phyloP scores from a whole-genome alignment of 2,888 invertebrate species.

The Orchestes rusci region DNA sequence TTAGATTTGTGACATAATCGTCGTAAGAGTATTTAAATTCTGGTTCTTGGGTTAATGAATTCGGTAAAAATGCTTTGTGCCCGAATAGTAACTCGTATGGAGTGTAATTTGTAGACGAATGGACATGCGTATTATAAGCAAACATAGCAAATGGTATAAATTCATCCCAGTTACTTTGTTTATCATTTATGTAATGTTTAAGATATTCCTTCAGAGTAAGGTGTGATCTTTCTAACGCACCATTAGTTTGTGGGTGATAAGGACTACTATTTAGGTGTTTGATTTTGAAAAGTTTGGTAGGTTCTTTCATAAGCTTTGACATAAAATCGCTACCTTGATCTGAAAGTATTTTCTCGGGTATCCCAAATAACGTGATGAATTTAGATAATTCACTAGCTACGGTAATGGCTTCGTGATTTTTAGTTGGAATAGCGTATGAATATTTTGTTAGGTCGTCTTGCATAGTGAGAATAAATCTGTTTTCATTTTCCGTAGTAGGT shows the following conservation, averaged over 20 bases:
- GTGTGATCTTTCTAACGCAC: slow-evolving; percentile 32
- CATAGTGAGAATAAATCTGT: slow-evolving; percentile 30
- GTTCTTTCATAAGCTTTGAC: slow-evolving; percentile 31
- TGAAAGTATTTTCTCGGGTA: slow-evolving; percentile 29
- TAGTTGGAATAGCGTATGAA: slow-evolving; percentile 30
- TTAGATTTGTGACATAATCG: slow-evolving; percentile 26
- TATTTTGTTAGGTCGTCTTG: slow-evolving; percentile 37
- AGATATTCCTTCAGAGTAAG: slow-evolving; percentile 16
- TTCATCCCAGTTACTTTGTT: slow-evolving; percentile 29
- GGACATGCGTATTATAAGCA: slow-evolving; percentile 11
- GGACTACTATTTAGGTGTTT: slow-evolving; percentile 31
- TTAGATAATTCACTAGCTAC: slow-evolving; percentile 31
- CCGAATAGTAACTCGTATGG: slow-evolving; percentile 38
- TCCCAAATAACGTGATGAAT: slow-evolving; percentile 28
- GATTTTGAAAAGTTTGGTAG: slow-evolving; percentile 32
- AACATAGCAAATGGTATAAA: slow-evolving; percentile 30
- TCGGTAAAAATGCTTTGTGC: slow-evolving; percentile 33
- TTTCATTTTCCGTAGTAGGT: slow-evolving; percentile 30
- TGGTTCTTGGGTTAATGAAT: slow-evolving; percentile 24
- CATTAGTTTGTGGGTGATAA: slow-evolving; percentile 34
- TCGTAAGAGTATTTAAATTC: slow-evolving; percentile 33
- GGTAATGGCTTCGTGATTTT: slow-evolving; percentile 33
- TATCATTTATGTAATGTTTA: slow-evolving; percentile 30
- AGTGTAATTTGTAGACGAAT: slow-evolving; percentile 30
- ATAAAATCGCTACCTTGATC: slow-evolving; percentile 35